phyloP scores from a whole-genome alignment of 2,888 invertebrate genomes.

The Cryptus viduatorius region DNA sequence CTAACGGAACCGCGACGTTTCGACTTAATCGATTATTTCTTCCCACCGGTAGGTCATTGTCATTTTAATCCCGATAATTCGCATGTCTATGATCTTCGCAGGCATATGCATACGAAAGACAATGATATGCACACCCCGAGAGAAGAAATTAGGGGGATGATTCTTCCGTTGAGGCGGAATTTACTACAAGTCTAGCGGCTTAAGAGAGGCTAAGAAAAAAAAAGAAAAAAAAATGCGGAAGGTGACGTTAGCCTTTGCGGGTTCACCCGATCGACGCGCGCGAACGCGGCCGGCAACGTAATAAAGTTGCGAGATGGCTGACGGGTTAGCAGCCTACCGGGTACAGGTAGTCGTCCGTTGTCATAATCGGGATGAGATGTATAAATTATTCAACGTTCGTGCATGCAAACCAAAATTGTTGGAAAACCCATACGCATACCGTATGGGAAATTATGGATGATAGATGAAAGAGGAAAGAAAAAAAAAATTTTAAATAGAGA shows the following conservation, averaged over 20 bases:
- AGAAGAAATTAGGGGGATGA: slow-evolving; percentile 23
- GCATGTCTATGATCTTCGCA: slow-evolving; percentile 43
- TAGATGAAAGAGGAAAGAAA: slow-evolving; percentile 38
- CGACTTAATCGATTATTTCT: slow-evolving; percentile 64
- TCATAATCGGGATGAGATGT: slow-evolving; percentile 24
- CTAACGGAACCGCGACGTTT: slow-evolving; percentile 7
- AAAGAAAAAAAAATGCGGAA: background rate
- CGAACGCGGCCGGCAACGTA: slow-evolving; percentile 33
- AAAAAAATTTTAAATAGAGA: slow-evolving; percentile 23
- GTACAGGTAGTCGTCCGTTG: slow-evolving; percentile 59
- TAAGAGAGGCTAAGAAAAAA: background rate
- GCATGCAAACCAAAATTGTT: slow-evolving; percentile 1
- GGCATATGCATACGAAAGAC: background rate
- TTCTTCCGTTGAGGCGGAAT: slow-evolving; percentile 21
- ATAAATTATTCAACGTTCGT: slow-evolving; percentile 64
- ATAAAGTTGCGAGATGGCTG: slow-evolving; percentile 50
- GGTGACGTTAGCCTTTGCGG: slow-evolving; percentile 7
- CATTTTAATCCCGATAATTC: slow-evolving; percentile 64
- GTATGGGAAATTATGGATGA: slow-evolving; percentile 32
- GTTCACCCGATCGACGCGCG: slow-evolving; percentile 38
- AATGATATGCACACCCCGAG: background rate
- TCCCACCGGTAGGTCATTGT: slow-evolving; percentile 59
- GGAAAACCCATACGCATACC: background rate
- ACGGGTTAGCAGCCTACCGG: slow-evolving; percentile 34
- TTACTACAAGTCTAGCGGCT: background rate